phyloP scores from a whole-genome alignment of 2,888 invertebrate species.

The Phrixothrix hirtus region DNA sequence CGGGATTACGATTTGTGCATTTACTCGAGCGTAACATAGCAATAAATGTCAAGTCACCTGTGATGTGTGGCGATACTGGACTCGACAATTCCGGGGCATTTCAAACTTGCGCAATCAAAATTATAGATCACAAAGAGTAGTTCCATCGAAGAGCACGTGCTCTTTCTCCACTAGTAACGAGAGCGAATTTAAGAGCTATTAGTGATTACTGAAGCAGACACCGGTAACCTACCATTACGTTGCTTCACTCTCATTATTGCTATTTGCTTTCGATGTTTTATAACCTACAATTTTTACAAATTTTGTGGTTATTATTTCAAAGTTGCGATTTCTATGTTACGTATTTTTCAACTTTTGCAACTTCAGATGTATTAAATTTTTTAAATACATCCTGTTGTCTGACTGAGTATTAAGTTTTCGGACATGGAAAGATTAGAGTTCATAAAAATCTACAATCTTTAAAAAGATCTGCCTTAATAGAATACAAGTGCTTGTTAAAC shows the following conservation, averaged over 20 bases:
- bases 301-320: neutral
- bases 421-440: conserved; percentile 2
- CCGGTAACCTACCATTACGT: conserved; percentile 19
- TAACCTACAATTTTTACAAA: neutral
- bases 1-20: conserved; percentile 16
- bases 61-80: conserved; percentile 8
- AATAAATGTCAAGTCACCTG: conserved; percentile 11
- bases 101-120: conserved; percentile 20
- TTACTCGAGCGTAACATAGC: conserved; percentile 22
- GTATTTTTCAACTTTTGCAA: too few species aligned
- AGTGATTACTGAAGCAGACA: conserved; percentile 35
- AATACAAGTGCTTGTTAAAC: too few species aligned
- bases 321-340: too few species aligned
- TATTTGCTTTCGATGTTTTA: conserved; percentile 27
- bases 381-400: too few species aligned
- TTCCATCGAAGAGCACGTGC: conserved; percentile 16
- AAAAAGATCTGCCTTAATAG: too few species aligned
- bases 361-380: too few species aligned
- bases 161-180: conserved; percentile 19
- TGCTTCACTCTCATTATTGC: conserved; percentile 20
- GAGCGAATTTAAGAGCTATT: conserved; percentile 32
- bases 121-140: conserved; percentile 15
- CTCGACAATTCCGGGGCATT: conserved; percentile 10
- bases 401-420: too few species aligned
- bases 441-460: too few species aligned